A percentile compares a stretch with the other conserved stretches of the same genome.
Evolutionary conservation across 2,888 invertebrate species (phyloP).

Genomic region (Metallyticus violacea): DNA sequence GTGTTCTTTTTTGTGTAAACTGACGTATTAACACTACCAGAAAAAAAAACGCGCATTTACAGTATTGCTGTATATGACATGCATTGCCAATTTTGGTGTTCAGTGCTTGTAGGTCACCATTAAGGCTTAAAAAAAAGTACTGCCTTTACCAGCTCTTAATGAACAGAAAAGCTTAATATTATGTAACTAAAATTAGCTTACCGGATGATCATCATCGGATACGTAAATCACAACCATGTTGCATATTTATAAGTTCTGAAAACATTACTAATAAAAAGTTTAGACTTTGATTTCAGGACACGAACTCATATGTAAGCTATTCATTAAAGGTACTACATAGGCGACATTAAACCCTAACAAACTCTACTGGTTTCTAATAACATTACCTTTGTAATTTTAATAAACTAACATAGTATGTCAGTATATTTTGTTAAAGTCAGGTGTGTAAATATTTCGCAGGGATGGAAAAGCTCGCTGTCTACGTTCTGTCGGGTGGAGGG

Average conservation of each 20-base stretch:
- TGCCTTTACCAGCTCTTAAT: background rate
- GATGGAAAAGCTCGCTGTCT: background rate
- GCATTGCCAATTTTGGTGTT: background rate
- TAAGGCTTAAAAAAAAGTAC: background rate
- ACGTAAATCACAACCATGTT: background rate
- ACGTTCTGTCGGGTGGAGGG: background rate
- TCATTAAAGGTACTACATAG: background rate
- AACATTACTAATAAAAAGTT: background rate
- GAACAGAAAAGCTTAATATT: background rate
- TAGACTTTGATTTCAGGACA: conserved; percentile 21
- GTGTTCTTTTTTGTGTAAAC: background rate
- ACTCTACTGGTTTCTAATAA: background rate
- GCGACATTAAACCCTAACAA: background rate
- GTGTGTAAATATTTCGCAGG: conserved; percentile 34
- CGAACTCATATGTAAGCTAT: conserved; percentile 20
- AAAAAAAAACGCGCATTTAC: background rate
- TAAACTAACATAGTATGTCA: conserved; percentile 23
- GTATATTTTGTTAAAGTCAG: conserved; percentile 22
- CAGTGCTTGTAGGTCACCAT: background rate
- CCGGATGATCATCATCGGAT: background rate
- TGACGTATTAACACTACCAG: background rate
- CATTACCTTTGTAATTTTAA: conserved; percentile 11
- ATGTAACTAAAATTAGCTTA: background rate
- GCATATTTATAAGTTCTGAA: background rate
- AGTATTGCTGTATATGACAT: background rate